These are phyloP conservation scores for Holotrichia oblita DNA, from an alignment of 1,140 invertebrate genomes.

Conservation along the genomic window DNA sequence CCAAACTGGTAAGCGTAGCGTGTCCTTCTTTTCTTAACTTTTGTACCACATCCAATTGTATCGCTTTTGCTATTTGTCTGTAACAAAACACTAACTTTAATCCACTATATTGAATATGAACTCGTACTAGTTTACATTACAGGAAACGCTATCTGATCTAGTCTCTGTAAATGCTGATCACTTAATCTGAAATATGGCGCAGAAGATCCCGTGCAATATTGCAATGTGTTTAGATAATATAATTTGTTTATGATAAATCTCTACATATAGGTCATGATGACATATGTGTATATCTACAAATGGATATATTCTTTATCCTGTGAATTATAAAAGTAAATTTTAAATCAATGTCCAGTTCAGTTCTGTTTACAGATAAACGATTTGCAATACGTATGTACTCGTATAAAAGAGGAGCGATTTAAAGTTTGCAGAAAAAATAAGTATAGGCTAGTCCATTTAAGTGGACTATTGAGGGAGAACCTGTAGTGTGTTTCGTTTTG, in stretches of 20 bases:
- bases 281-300: too few relatives aligned
- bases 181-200: neutral
- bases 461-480: too few relatives aligned
- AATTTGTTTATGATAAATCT: conserved; percentile 3
- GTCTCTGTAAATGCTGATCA: neutral
- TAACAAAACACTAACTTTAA: conserved; percentile 20
- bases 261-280: neutral
- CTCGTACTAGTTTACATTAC: neutral
- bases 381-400: too few relatives aligned
- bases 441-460: too few relatives aligned
- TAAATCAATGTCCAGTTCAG: too few relatives aligned
- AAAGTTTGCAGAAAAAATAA: too few relatives aligned
- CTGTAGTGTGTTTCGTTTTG: too few relatives aligned
- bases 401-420: too few relatives aligned
- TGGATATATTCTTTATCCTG: too few relatives aligned
- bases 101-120: neutral
- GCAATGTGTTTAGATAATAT: neutral
- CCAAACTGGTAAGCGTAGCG: conserved; percentile 61
- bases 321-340: too few relatives aligned
- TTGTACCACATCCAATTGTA: conserved; percentile 65
- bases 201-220: neutral
- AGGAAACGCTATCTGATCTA: too few relatives aligned
- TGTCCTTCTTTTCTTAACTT: conserved; percentile 64
- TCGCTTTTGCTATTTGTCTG: conserved; percentile 61
- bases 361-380: too few relatives aligned